phyloP scores from a whole-genome alignment of 1,140 invertebrate species.

The Pogonognathellus flavescens region DNA sequence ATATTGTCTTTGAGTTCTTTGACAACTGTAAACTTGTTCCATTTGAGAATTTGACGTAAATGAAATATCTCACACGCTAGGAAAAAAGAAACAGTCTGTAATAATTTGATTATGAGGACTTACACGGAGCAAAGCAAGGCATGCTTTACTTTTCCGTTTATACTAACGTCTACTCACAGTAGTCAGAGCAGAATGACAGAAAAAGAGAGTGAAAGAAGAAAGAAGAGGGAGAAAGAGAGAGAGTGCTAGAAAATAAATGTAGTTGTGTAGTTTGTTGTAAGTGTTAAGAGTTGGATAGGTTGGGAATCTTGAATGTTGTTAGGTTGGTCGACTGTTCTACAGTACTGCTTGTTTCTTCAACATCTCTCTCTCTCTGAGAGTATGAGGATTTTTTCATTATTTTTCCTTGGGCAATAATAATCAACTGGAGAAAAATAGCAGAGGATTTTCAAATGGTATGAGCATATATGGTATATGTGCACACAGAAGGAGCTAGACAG shows the following conservation, averaged over 20 bases:
- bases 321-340: not conserved
- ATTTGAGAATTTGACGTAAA: slow-evolving; percentile 36
- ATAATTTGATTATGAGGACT: slow-evolving; percentile 38
- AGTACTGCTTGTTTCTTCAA: slow-evolving; percentile 1
- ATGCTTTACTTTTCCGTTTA: not conserved
- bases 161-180: not conserved
- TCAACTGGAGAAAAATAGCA: slow-evolving; percentile 41
- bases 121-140: not conserved
- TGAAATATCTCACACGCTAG: slow-evolving; percentile 31
- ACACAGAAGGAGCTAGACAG: not conserved
- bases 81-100: slow-evolving; percentile 37
- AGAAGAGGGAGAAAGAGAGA: too few relatives aligned
- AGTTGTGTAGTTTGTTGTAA: not conserved
- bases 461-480: not conserved
- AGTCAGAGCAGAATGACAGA: too few relatives aligned
- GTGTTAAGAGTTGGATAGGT: not conserved
- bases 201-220: too few relatives aligned
- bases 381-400: slow-evolving; percentile 26
- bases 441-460: slow-evolving; percentile 30
- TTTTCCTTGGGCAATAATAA: slow-evolving; percentile 43
- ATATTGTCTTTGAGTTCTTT: slow-evolving; percentile 37
- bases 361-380: too few relatives aligned
- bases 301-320: not conserved
- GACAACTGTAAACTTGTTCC: slow-evolving; percentile 48
- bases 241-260: not conserved